Evolutionary conservation across 2,888 invertebrate genomes (phyloP).

Genomic region (Geophilus truncorum): DNA sequence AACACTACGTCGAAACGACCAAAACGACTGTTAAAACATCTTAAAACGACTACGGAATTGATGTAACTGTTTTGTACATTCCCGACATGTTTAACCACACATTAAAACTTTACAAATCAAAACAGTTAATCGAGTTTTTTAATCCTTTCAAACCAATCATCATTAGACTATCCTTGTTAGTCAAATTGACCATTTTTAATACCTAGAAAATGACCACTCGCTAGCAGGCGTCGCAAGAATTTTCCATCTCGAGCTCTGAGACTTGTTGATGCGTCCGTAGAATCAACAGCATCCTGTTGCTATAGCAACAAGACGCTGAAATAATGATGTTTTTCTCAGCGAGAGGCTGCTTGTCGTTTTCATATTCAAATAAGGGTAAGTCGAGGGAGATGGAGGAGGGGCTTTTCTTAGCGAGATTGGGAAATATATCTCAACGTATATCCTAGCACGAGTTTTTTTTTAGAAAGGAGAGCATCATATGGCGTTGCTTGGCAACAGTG

Average conservation of each 20-base stretch:
- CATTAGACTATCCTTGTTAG: too few relatives aligned
- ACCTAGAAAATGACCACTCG: too few relatives aligned
- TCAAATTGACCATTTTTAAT: too few relatives aligned
- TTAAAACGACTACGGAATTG: too few relatives aligned
- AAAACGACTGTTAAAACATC: too few relatives aligned
- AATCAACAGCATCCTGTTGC: neutral
- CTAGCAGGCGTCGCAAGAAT: too few relatives aligned
- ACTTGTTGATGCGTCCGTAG: neutral
- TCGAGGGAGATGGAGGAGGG: neutral
- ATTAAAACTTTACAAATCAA: too few relatives aligned
- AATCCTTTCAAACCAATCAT: too few relatives aligned
- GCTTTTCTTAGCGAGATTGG: conserved; percentile 11
- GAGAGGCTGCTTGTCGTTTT: conserved; percentile 4
- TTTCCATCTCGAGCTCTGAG: neutral
- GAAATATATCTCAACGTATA: neutral
- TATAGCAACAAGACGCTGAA: neutral
- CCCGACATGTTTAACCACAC: too few relatives aligned
- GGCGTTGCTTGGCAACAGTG: neutral
- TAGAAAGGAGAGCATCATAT: neutral
- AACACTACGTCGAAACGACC: too few relatives aligned
- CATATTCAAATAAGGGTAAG: conserved; percentile 14
- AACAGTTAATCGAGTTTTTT: too few relatives aligned
- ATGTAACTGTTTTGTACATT: too few relatives aligned
- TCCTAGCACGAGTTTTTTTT: conserved; percentile 5
- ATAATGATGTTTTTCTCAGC: conserved; percentile 19